Evolutionary conservation across 2,888 invertebrate species (phyloP), one percentile per base, ranked within the genome.

Genomic region (Prosopocoilus inquinatus): DNA sequence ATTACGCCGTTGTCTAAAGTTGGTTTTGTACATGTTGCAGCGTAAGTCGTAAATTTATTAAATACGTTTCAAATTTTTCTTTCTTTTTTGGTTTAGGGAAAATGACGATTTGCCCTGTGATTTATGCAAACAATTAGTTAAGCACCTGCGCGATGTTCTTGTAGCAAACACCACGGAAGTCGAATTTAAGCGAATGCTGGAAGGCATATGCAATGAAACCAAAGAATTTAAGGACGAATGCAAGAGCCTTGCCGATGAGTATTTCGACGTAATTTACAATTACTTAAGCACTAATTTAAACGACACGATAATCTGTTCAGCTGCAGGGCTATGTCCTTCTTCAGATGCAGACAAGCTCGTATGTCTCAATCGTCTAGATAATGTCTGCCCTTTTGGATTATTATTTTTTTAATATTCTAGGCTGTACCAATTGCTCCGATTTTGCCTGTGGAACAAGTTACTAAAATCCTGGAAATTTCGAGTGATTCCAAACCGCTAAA

Each of bases 161-260:
- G 81, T 91, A 28, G 88, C 94, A 12, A 93, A 94, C 72, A 92
- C 94, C 0, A 93, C 95, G 0, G 89, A 90, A 74, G 67, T 78
- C 0, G 91, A 94, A 77, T 94, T 94, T 77, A 84, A 89, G 74
- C 80, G 82, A 68, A 87, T 94, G 0, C 72, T 92, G 9, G 80
- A 85, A 70, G 90, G 93, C 57, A 78, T 94, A 3, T 94, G 94
- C 79, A 89, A 88, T 61, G 90, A 92, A 78, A 88, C 89, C 0
- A 84, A 84, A 56, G 79, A 82, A 8, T 92, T 91, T 76, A 82
- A 86, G 60, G 71, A 79, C 1, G 88, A 93, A 80, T 95, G 95
- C 69, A 77, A 85, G 1, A 81, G 84, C 55, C 78, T 94, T 38
- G 91, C 91, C 0, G 86, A 91, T 54, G 81, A 93, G 67, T 94